Evolutionary conservation across 2,888 invertebrate species (phyloP), one percentile per base, ranked within the genome.

Genomic region (Plutella xylostella): DNA sequence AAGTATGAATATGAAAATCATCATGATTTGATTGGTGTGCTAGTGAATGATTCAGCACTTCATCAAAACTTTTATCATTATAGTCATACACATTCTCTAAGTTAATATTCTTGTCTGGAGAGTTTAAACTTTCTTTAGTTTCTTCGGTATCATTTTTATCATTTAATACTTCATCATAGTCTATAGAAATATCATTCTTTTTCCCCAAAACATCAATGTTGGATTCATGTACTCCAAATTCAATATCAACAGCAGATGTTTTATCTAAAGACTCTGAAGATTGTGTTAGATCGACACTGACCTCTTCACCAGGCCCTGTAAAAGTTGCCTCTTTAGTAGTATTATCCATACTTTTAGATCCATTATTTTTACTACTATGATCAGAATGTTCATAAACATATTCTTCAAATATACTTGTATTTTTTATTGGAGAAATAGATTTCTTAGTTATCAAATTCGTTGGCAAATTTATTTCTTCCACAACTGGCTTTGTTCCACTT

Each of bases 101-200:
- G n/a, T n/a, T n/a, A n/a, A n/a, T n/a, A n/a, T n/a, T n/a, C n/a
- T n/a, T n/a, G n/a, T n/a, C n/a, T n/a, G n/a, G n/a, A n/a, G n/a
- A 3, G 28, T 12, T 6, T 3, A 6, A 6, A 3, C n/a, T 6
- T 28, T 28, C 28, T 12, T 42, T 34, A 20, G 31, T 3, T 33
- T 33, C 33, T 14, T 15, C 14, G 3, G 14, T 33, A 17, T 33
- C 6, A 12, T 28, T 28, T 12, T 17, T 37, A 11, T 37, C 20
- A 37, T 37, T 37, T 18, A 37, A 37, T 3, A 71, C 47, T 48
- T 76, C 75, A 60, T 80, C 82, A 61, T 78, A 79, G 58, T 77
- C 77, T 53, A 77, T 67, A 37, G 77, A 79, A 14, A 75, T 48
- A 51, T 78, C 52, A 45, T 66, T 58, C 46, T 51, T 62, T 51